A percentile compares a stretch with the other conserved stretches of the same genome.
These are phyloP conservation scores for Hassar affinis DNA, from an alignment of 2,113 vertebrate genomes.

Conservation along the genomic window DNA sequence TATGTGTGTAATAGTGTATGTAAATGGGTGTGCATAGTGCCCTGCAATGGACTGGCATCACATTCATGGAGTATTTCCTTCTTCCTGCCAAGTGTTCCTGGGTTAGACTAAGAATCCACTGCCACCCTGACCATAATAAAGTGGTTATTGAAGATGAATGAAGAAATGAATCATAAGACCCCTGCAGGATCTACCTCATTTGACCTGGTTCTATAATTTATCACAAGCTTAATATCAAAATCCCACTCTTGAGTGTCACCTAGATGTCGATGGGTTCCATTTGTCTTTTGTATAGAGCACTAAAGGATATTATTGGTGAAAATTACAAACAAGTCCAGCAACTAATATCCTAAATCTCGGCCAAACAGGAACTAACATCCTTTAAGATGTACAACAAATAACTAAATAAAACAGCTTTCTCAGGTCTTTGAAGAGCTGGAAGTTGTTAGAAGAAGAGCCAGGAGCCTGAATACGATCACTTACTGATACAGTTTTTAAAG, in stretches of 20 bases:
- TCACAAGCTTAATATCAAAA: neutral
- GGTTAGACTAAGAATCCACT: neutral
- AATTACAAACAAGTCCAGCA: neutral
- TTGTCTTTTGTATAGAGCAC: neutral
- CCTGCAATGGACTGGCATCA: neutral
- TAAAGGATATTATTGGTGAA: neutral
- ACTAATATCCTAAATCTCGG: neutral
- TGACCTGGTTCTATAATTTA: neutral
- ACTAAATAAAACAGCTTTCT: neutral
- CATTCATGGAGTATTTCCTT: neutral
- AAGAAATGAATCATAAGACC: neutral
- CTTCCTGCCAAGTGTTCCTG: neutral
- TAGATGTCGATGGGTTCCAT: neutral
- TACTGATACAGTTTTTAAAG: constrained; percentile 22
- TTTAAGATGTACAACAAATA: neutral
- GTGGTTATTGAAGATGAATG: neutral
- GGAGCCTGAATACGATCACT: constrained; percentile 13
- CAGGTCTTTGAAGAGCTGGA: constrained; percentile 10
- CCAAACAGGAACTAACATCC: neutral
- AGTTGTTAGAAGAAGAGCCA: neutral
- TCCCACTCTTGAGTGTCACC: neutral
- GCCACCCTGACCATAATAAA: neutral
- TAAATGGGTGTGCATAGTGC: neutral
- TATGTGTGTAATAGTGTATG: neutral
- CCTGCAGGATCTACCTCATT: neutral